Evolutionary conservation across 2,888 invertebrate genomes (phyloP).

Genomic region (Synanthedon myopaeformis): DNA sequence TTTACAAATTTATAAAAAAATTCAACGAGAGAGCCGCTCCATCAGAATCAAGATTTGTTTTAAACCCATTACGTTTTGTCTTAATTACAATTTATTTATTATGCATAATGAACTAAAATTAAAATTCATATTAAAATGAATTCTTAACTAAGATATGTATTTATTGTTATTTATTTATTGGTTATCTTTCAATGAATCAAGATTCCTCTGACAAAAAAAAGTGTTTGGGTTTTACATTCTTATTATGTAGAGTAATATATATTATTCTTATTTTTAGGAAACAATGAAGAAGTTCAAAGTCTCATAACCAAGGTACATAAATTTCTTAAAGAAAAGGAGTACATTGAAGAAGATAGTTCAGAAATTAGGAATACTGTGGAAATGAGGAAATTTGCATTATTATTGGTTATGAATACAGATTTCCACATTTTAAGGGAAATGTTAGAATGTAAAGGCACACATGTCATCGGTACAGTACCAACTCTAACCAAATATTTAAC

Average conservation of each 20-base stretch:
- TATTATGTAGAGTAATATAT: background rate
- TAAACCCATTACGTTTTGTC: too few relatives aligned
- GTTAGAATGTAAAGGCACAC: constrained; percentile 37
- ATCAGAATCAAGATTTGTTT: too few relatives aligned
- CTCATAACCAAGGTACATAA: constrained; percentile 26
- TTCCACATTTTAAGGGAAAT: constrained; percentile 35
- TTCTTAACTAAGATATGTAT: too few relatives aligned
- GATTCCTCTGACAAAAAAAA: background rate
- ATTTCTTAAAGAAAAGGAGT: constrained; percentile 35
- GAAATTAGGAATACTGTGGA: constrained; percentile 15
- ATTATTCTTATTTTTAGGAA: constrained; percentile 31
- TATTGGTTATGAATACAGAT: constrained; percentile 45
- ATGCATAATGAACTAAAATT: too few relatives aligned
- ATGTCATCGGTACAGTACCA: constrained; percentile 47
- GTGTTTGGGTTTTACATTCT: too few relatives aligned
- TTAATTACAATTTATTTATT: too few relatives aligned
- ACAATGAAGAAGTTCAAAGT: constrained; percentile 42
- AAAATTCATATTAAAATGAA: too few relatives aligned
- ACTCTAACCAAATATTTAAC: constrained; percentile 44
- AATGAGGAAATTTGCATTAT: constrained; percentile 42
- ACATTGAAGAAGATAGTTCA: constrained; percentile 22
- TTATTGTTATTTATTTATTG: too few relatives aligned
- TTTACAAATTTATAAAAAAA: too few relatives aligned
- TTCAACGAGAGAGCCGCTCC: too few relatives aligned
- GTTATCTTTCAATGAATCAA: too few relatives aligned